A percentile compares a stretch with the other conserved stretches of the same genome.
Conservation (phyloP, 37 sponge, comb jelly and placozoan species). For the Corticium candelabrum region DNA sequence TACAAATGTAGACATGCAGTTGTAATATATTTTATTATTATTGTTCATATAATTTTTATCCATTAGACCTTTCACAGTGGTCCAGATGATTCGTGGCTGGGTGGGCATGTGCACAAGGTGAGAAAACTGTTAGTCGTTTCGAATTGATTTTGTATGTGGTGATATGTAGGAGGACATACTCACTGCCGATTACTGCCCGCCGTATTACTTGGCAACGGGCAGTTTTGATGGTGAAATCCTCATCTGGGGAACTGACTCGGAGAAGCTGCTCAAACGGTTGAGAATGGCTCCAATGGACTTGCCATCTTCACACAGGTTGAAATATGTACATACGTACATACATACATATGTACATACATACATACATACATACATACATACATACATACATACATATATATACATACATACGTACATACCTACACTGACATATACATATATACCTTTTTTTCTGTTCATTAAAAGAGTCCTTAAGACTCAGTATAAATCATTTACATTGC, state of each 20-base stretch:
- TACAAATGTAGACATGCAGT: constrained; percentile 23
- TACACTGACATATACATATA: too few species aligned
- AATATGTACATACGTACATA: too few species aligned
- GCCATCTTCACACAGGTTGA: too few species aligned
- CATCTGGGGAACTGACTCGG: constrained; percentile 84
- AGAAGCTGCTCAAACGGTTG: constrained; percentile 51
- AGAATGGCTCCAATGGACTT: constrained; percentile 12
- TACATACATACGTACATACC: too few species aligned
- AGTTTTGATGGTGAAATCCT: constrained; percentile 90
- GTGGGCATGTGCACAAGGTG: not conserved
- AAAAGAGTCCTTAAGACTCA: too few species aligned
- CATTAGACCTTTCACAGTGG: not conserved
- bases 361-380: too few species aligned
- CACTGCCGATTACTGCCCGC: constrained; percentile 56
- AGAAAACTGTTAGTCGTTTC: too few species aligned
- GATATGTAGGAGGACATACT: constrained; percentile 92
- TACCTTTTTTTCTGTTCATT: too few species aligned
- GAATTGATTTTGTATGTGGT: too few species aligned
- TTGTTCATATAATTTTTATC: not conserved
- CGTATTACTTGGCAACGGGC: constrained; percentile 84
- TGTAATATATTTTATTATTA: not conserved
- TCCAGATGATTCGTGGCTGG: constrained; percentile 5
- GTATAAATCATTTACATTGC: too few species aligned
- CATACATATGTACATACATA: too few species aligned
- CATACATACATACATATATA: too few species aligned